Evolutionary conservation across 35 echinoderm and acorn worm genomes (phyloP).

Genomic region (Eucidaris tribuloides): DNA sequence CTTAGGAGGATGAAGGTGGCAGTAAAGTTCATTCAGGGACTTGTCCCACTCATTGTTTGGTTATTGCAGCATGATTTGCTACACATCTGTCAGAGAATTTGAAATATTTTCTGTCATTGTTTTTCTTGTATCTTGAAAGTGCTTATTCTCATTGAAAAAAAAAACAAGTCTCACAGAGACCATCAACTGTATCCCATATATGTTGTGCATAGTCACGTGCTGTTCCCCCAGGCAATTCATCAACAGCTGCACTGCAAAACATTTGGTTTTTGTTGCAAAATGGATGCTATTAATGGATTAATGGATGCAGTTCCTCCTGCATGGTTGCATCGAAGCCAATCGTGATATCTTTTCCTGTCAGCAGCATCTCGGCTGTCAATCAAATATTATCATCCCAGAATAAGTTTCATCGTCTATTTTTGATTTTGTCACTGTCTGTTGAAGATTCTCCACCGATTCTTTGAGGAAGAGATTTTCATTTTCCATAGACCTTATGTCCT

Average conservation of each 20-base stretch:
- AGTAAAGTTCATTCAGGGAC: slow-evolving; percentile 35
- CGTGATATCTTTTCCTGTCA: slow-evolving; percentile 24
- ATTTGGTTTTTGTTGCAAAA: slow-evolving; percentile 38
- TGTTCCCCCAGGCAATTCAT: slow-evolving; percentile 25
- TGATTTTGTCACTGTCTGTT: too few species aligned
- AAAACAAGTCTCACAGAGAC: slow-evolving; percentile 9
- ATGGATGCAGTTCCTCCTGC: slow-evolving; percentile 45
- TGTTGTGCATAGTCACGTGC: slow-evolving; percentile 30
- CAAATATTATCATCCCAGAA: too few species aligned
- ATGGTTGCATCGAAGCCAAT: slow-evolving; percentile 48
- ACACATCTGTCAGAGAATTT: slow-evolving; percentile 39
- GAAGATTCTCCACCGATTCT: too few species aligned
- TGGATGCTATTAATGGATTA: slow-evolving; percentile 56
- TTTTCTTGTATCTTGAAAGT: slow-evolving; percentile 24
- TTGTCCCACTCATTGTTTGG: slow-evolving; percentile 29
- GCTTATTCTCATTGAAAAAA: slow-evolving; percentile 9
- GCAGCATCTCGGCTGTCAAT: slow-evolving; percentile 17
- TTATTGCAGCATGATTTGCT: slow-evolving; percentile 39
- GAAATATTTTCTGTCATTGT: slow-evolving; percentile 34
- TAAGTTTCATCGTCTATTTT: too few species aligned
- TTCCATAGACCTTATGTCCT: too few species aligned
- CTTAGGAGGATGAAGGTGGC: slow-evolving; percentile 33
- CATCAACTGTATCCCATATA: slow-evolving; percentile 19
- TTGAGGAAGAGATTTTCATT: too few species aligned
- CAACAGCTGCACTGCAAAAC: slow-evolving; percentile 6